Evolutionary conservation across 2,113 vertebrate species (phyloP).

Genomic region (Entelurus aequoreus): DNA sequence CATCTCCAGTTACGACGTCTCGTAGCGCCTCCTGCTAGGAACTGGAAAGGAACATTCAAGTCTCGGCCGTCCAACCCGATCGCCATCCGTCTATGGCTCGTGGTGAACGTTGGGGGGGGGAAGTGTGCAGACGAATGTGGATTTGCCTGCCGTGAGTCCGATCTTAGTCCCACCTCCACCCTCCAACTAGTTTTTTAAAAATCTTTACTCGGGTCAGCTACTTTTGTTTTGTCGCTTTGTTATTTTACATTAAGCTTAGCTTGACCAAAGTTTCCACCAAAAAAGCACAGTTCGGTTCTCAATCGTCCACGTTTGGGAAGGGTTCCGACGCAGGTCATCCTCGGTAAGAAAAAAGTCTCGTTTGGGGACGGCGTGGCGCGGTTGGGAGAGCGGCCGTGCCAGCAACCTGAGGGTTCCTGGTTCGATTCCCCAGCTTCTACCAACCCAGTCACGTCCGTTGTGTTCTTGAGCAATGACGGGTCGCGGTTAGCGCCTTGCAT

Average conservation of each 20-base stretch:
- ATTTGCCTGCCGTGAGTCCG: slow-evolving; percentile 32
- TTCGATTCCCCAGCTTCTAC: too few relatives aligned
- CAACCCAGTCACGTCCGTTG: too few relatives aligned
- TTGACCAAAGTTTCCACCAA: neutral
- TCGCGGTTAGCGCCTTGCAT: too few relatives aligned
- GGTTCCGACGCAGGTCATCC: neutral
- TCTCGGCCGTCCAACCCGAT: slow-evolving; percentile 44
- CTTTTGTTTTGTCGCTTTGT: neutral
- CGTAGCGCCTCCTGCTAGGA: slow-evolving; percentile 49
- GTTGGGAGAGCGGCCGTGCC: too few relatives aligned
- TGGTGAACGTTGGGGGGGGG: slow-evolving; percentile 30
- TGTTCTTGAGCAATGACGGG: too few relatives aligned
- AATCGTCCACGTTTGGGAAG: neutral
- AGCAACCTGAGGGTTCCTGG: too few relatives aligned
- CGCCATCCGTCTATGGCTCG: slow-evolving; percentile 43
- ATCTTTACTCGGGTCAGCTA: neutral
- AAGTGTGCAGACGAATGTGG: slow-evolving; percentile 38
- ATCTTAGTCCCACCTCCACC: too few relatives aligned
- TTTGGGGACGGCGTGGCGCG: too few relatives aligned
- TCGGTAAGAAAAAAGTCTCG: neutral
- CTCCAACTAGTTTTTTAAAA: too few relatives aligned
- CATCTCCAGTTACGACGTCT: slow-evolving; percentile 33
- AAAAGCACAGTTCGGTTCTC: neutral
- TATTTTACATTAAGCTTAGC: neutral
- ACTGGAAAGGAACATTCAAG: slow-evolving; percentile 60